Percentiles rank a stretch among this genome's conserved stretches.
Evolutionary conservation across 1,140 invertebrate genomes (phyloP).

Genomic region (Acromyrmex charruanus): DNA sequence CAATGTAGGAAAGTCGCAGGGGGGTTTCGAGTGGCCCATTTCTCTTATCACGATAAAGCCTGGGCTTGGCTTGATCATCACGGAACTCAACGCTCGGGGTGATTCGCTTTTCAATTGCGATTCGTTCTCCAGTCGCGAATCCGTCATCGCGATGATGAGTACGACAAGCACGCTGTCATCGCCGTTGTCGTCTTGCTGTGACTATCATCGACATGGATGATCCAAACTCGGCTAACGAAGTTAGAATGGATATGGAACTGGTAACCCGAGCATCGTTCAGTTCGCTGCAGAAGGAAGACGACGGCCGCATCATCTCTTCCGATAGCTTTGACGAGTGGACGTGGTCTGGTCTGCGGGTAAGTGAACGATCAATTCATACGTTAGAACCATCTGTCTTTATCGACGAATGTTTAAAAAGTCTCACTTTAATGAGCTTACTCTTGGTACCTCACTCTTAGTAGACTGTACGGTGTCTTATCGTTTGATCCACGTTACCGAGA

Average conservation of each 20-base stretch:
- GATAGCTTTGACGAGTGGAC: conserved; percentile 84
- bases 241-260: conserved; percentile 82
- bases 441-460: neutral
- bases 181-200: neutral
- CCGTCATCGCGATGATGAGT: conserved; percentile 67
- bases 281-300: conserved; percentile 81
- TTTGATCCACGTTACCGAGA: neutral
- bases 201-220: conserved; percentile 29
- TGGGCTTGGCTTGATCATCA: conserved; percentile 50
- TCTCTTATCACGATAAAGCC: conserved; percentile 79
- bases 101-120: conserved; percentile 65
- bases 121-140: conserved; percentile 56
- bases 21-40: conserved; percentile 77
- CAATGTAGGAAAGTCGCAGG: conserved; percentile 10
- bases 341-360: conserved; percentile 84
- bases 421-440: neutral
- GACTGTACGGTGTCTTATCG: neutral
- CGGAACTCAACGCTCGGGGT: conserved; percentile 35
- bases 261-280: conserved; percentile 82
- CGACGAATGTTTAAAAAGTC: neutral
- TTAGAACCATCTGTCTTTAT: neutral
- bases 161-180: conserved; percentile 17
- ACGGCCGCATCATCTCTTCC: conserved; percentile 80
- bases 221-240: neutral
- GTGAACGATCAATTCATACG: conserved; percentile 44